Conservation (phyloP, 2,113 vertebrate genomes). For the Tauraco erythrolophus region DNA sequence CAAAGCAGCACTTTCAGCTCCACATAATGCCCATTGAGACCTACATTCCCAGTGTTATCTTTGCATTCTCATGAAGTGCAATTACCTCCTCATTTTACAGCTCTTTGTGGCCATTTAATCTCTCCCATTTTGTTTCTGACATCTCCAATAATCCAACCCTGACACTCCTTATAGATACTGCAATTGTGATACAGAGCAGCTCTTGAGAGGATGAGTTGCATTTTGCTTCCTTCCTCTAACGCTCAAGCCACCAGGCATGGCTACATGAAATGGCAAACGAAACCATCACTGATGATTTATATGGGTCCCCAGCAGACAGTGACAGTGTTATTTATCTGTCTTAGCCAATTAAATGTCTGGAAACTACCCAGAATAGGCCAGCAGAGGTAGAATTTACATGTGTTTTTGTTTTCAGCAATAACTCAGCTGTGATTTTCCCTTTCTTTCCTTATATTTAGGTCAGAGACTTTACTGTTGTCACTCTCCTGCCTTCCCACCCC, state of each 20-base stretch:
- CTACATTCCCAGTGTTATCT: neutral
- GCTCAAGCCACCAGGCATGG: neutral
- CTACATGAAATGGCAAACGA: slow-evolving; percentile 10
- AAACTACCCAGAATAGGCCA: neutral
- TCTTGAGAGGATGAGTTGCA: slow-evolving; percentile 10
- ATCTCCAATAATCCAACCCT: slow-evolving; percentile 35
- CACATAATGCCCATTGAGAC: neutral
- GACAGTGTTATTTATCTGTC: slow-evolving; percentile 16
- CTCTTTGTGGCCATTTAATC: slow-evolving; percentile 37
- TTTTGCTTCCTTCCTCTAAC: neutral
- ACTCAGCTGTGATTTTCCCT: neutral
- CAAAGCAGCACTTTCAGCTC: neutral
- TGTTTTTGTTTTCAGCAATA: neutral
- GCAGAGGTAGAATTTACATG: slow-evolving; percentile 10
- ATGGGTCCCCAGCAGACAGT: neutral
- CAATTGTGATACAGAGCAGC: slow-evolving; percentile 41
- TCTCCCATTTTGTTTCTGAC: slow-evolving; percentile 57
- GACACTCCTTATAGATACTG: neutral
- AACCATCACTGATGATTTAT: neutral
- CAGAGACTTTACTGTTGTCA: neutral
- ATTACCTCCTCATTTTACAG: slow-evolving; percentile 41
- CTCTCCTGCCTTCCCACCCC: neutral
- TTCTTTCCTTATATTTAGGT: neutral
- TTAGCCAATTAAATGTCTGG: neutral
- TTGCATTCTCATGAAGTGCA: slow-evolving; percentile 11